Evolutionary conservation across 2,113 vertebrate species (phyloP).

Genomic region (Grantiella picta): DNA sequence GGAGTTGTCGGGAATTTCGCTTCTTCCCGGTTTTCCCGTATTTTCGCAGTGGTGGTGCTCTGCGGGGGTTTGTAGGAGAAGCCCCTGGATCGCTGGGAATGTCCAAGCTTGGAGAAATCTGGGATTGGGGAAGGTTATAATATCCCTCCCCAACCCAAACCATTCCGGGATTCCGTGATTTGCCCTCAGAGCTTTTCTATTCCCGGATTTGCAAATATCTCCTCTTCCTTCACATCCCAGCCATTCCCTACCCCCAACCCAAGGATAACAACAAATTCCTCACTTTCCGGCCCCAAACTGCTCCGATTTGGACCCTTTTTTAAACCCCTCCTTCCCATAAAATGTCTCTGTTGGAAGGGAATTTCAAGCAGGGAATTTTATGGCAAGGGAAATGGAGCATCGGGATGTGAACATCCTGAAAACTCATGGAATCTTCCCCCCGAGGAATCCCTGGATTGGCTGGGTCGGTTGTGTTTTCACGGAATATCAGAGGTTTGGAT

Average conservation of each 20-base stretch:
- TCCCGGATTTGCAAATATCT: rapidly evolving
- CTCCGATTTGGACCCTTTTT: rapidly evolving
- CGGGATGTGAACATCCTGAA: background rate
- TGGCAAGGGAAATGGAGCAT: background rate
- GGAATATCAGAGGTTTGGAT: no score
- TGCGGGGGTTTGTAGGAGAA: background rate
- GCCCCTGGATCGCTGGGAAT: background rate
- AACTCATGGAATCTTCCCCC: background rate
- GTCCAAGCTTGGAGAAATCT: background rate
- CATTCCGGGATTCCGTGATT: background rate
- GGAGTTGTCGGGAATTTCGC: rapidly evolving
- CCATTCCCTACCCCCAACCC: background rate
- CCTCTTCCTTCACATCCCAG: background rate
- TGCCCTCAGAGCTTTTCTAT: background rate
- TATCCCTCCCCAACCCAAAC: background rate
- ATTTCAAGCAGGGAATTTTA: background rate
- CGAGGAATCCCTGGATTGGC: background rate
- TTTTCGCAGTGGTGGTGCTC: rapidly evolving
- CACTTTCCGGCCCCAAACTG: background rate
- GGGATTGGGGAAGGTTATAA: background rate
- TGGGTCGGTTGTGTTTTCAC: background rate
- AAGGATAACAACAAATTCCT: background rate
- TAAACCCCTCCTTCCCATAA: rapidly evolving
- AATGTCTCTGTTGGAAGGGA: no score
- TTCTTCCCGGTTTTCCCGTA: rapidly evolving